Base-by-base conservation (phyloP, 2,888 invertebrate species). In the Eupithecia insigniata region DNA sequence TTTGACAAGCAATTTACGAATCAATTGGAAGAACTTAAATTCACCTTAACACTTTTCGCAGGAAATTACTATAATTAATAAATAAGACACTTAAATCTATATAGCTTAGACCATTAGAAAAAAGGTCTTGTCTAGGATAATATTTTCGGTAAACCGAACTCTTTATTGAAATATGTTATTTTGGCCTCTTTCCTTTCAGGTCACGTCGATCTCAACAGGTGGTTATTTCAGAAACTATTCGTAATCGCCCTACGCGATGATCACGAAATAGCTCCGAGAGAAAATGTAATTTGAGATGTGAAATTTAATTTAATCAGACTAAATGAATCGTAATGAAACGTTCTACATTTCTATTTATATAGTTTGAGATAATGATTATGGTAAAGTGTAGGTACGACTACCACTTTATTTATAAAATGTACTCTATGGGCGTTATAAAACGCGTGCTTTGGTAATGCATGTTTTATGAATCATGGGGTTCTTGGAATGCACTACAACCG, bases 191-290 rank as follows among this genome's bases (percentile, higher is more conserved):
- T 43, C 6, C 22, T 36, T 55, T 70, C 62, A 60, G 64, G 55
- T 64, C 67, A 65, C 71, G 69, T 67, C 30, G 34, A n/a, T 69
- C 39, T 30, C 72, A 55, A 66, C 69, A 72, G 70, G 71, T 72
- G 71, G 70, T 67, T 70, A 43, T 51, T 69, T 72, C 65, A n/a
- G 22, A 70, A 75, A 72, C 72, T 70, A 70, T 72, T 72, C 62
- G 66, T 61, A 70, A 75, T 62, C 61, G 65, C 51, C 34, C 60
- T 22, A 55, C 6, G 18, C 60, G 70, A 67, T 75, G 66, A 68
- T 65, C 64, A 66, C 43, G 34, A 46, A 46, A 65, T 39, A 55
- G 8, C 62, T 43, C 36, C 14, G 34, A 64, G 67, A 65, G 64
- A 67, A 71, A 64, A 71, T 65, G 55, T 55, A 71, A 67, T 71